Base-by-base conservation (phyloP, 1,140 invertebrate species). In the Spodoptera frugiperda region DNA sequence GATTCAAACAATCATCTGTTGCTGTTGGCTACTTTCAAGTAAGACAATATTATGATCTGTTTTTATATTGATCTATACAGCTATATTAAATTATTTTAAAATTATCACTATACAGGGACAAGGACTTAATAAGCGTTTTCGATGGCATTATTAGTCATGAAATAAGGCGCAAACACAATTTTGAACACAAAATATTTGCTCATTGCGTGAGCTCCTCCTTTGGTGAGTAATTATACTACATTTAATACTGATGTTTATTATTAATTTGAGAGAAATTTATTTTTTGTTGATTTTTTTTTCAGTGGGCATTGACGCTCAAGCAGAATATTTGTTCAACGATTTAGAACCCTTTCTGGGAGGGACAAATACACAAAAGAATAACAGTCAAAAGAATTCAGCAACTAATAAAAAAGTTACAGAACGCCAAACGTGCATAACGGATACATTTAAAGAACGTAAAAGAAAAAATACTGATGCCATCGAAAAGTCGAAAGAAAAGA, bases 1-100 rank as follows among this genome's bases (percentile, higher is more conserved):
- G 94, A 95, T 83, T 92, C 91, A 0, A 92, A 94, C 51, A 95
- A 95, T 74, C 82, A 92, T 83, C 49, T 95, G 5, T 73, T 95
- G 53, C 71, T 92, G 17, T 86, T 91, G 39, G 84, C 82, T 14
- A 59, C 74, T 61, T 92, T 90, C 76, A 91, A 82, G 92, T 94
- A 82, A 88, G 85, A 6, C 3, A 1, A 44, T 3, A 54, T 39
- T n/a, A 9, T 53, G 14, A 21, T 15, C 48, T 39, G n/a, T 6
- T 21, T 17, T 48, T n/a, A 30, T 54, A 25, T 25, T 25, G 2
- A 25, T 25, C 3, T 25, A 25, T 25, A 25, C 2, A 25, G 5
- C 5, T 25, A 25, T 2, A 3, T 25, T 25, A 0, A 25, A 4
- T 1, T 4, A 25, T 2, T 25, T 25, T 25, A 3, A 3, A 2